Evolutionary conservation across 2,113 vertebrate genomes (phyloP), one percentile per base, ranked within the genome.

Genomic region (Psophia crepitans): DNA sequence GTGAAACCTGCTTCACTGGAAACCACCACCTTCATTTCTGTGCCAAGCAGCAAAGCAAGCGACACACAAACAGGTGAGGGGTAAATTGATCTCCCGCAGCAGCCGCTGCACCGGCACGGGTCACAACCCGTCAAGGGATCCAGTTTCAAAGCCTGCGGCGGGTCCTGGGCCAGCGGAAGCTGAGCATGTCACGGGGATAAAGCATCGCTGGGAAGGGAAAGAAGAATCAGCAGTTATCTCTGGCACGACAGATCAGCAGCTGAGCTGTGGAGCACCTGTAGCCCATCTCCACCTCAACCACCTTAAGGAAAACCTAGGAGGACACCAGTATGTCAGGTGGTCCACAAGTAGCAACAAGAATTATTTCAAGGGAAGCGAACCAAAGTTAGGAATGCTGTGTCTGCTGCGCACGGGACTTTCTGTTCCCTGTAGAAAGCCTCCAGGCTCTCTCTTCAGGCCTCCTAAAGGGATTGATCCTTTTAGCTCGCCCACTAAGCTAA

Each of bases 141-240:
- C 68, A 18, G 35, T 96, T 97, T 93, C 96, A 96, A 94, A 96
- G 85, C 76, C 90, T 49, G 77, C 13, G 37, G 76, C 41, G 2
- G 60, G 53, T 90, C 0, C 0, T 30, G 73, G 76, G 94, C 85
- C 88, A 93, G 88, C 33, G 5, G 90, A 96, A 96, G 64, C 28
- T 77, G 83, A 92, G 58, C 54, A 4, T 60, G 88, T 87, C 73
- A 58, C 46, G 56, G 92, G 88, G 68, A 82, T 81, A 81, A 92
- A 77, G 64, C 90, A 84, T 24, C 6, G 5, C 79, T 32, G 57
- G 80, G 68, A 57, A 75, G 65, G 76, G 73, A 71, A 41, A 70
- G 89, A 32, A 83, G 86, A 94, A 90, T 66, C 79, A 32, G 66
- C 64, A 43, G 27, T 69, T 77, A n/a, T 2, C 56, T 33, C n/a